Evolutionary conservation across 2,888 invertebrate species (phyloP), one percentile per base, ranked within the genome.

Genomic region (Unio delphinus): DNA sequence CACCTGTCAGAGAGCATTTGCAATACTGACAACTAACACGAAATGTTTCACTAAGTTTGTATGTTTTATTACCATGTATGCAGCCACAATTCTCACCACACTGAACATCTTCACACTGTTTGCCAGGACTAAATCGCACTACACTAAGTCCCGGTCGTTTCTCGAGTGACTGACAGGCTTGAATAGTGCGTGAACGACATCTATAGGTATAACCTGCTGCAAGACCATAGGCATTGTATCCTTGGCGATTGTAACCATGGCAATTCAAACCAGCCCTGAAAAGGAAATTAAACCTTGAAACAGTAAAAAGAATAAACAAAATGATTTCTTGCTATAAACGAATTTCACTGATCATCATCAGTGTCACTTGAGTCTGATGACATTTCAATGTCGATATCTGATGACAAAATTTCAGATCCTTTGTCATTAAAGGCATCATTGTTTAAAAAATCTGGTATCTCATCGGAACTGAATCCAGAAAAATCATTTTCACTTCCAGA

Each of bases 41-140:
- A 68, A 86, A 84, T 64, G 79, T 71, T 58, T 85, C 78, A 23
- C 84, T 83, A 8, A 83, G 77, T 23, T 68, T 69, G 71, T 85
- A 87, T 0, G 81, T 80, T 45, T 78, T 78, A 63, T 83, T 80
- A 18, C 84, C 78, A 75, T 86, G 85, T 59, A 68, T 75, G 76
- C 89, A 89, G 8, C 88, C 87, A 80, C 89, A 88, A 18, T 67
- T 68, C 62, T 83, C 79, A 1, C 72, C 79, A 76, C 88, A 89
- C 7, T 75, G 65, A 11, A 81, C 77, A 23, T 88, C 81, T 34
- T 84, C 75, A 68, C 89, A 89, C 55, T 70, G 78, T 63, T 83
- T 83, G 11, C 88, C 88, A 18, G 80, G 80, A 20, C 80, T 74
- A 72, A 86, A 88, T 66, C 82, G 75, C 28, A 87, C 79, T 6